A percentile compares a stretch with the other conserved stretches of the same genome.
These are phyloP conservation scores for Eupithecia centaureata DNA, from an alignment of 2,888 invertebrate species.

Conservation along the genomic window DNA sequence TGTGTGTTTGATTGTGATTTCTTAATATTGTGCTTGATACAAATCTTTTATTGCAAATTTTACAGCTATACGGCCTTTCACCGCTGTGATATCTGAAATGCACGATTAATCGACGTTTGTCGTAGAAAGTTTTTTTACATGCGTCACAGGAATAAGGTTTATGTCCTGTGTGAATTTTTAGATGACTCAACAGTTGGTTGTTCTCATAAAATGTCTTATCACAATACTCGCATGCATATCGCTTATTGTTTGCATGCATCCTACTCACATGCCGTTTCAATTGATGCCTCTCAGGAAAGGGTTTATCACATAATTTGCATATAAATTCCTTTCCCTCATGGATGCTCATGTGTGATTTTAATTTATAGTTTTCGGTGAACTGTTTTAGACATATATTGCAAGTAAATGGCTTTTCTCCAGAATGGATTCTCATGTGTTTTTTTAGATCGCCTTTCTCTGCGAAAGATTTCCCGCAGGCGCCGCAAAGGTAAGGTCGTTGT, in stretches of 20 bases:
- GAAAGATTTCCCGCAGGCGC: slow-evolving; percentile 15
- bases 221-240: slow-evolving; percentile 23
- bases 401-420: slow-evolving; percentile 20
- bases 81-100: slow-evolving; percentile 26
- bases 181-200: slow-evolving; percentile 18
- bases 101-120: slow-evolving; percentile 27
- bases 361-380: slow-evolving; percentile 27
- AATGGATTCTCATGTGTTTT: slow-evolving; percentile 19
- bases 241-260: slow-evolving; percentile 18
- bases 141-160: slow-evolving; percentile 23
- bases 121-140: slow-evolving; percentile 24
- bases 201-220: slow-evolving; percentile 26
- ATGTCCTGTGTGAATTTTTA: slow-evolving; percentile 26
- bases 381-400: slow-evolving; percentile 27
- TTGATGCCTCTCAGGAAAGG: slow-evolving; percentile 16
- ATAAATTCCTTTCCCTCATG: slow-evolving; percentile 13
- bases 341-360: slow-evolving; percentile 24
- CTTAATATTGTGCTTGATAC: slow-evolving; percentile 21
- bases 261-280: slow-evolving; percentile 19
- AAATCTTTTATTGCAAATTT: slow-evolving; percentile 27
- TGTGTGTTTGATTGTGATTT: slow-evolving; percentile 26
- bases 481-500: neutral
- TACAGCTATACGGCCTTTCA: slow-evolving; percentile 24
- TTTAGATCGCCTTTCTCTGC: slow-evolving; percentile 8
- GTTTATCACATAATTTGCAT: slow-evolving; percentile 22